Base-by-base conservation (phyloP, 2,113 vertebrate species). In the Perca schrenkii region DNA sequence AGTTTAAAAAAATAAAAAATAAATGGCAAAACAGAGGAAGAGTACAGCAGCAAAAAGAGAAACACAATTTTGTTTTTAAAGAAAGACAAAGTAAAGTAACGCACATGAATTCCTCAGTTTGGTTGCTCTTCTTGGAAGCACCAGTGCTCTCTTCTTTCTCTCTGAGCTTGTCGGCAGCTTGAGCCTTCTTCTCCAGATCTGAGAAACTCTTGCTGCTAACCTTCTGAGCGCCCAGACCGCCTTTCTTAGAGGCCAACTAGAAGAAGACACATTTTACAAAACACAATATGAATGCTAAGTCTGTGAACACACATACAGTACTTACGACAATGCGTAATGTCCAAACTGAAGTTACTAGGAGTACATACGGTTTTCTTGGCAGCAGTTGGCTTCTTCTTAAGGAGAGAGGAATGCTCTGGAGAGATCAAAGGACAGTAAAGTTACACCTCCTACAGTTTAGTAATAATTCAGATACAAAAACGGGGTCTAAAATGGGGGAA, bases 201-300 rank as follows among this genome's bases (percentile, higher is more conserved):
- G 89, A 97, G 89, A 99, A 99, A 84, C 93, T 96, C 34, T 95
- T 92, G 34, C 94, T 95, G 81, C 97, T 97, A 43, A 99, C 95
- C 90, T 98, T 99, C 83, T 99, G 98, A 61, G 98, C 98, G 0
- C 98, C 98, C 79, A 99, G 92, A 14, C 97, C 96, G 6, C 95
- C 96, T 83, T 97, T 99, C 80, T 96, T 99, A 77, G 95, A 91
- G 53, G 96, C 97, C 19, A 97, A 86, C 98, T 99, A 74, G 46
- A 62, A 40, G 25, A 16, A 69, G 12, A 91, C 62, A 80, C 58
- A 77, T 8, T 69, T 62, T 4, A 69, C 4, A 74, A 70, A 74
- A 70, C 11, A 34, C n/a, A 66, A 25, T 1, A 11, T 21, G 22
- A 83, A 60, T 17, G 4, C 14, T 56, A 36, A 43, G 16, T 19